These are phyloP conservation scores for Ceratothoa steindachneri DNA, from an alignment of 2,888 invertebrate genomes.

Conservation along the genomic window DNA sequence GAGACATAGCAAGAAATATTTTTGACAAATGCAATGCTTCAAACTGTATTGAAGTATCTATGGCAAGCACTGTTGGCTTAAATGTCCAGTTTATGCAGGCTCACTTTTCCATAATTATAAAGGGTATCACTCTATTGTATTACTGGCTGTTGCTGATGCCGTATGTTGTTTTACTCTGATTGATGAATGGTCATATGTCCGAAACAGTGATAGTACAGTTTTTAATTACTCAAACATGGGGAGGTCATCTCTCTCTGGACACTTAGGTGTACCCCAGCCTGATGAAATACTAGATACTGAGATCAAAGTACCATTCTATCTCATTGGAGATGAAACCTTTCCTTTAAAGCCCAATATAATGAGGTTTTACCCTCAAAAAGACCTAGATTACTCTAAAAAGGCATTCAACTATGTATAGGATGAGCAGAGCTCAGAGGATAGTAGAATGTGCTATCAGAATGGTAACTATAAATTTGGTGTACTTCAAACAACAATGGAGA, in stretches of 20 bases:
- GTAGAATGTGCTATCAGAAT: conserved; percentile 30
- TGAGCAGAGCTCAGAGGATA: conserved; percentile 30
- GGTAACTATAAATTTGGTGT: conserved; percentile 31
- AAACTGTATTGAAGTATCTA: conserved; percentile 50
- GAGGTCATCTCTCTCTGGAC: conserved; percentile 27
- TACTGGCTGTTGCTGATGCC: conserved; percentile 35
- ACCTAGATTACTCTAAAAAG: conserved; percentile 37
- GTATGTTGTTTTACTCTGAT: conserved; percentile 31
- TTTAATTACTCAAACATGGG: conserved; percentile 13
- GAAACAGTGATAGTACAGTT: conserved; percentile 16
- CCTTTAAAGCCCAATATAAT: conserved; percentile 28
- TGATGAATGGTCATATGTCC: conserved; percentile 32
- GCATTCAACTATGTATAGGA: conserved; percentile 35
- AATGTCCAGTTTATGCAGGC: conserved; percentile 18
- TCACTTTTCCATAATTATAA: conserved; percentile 38
- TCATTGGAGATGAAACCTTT: conserved; percentile 30
- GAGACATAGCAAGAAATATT: conserved; percentile 50
- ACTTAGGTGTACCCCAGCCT: conserved; percentile 31
- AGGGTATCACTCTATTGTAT: conserved; percentile 31
- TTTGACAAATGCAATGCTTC: conserved; percentile 50
- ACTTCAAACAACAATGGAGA: conserved; percentile 22
- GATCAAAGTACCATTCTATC: conserved; percentile 30
- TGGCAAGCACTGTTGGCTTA: conserved; percentile 45
- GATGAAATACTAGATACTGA: conserved; percentile 26
- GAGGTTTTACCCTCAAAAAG: conserved; percentile 22